These are phyloP conservation scores for Acleris literana DNA, from an alignment of 2,888 invertebrate genomes.

Conservation along the genomic window DNA sequence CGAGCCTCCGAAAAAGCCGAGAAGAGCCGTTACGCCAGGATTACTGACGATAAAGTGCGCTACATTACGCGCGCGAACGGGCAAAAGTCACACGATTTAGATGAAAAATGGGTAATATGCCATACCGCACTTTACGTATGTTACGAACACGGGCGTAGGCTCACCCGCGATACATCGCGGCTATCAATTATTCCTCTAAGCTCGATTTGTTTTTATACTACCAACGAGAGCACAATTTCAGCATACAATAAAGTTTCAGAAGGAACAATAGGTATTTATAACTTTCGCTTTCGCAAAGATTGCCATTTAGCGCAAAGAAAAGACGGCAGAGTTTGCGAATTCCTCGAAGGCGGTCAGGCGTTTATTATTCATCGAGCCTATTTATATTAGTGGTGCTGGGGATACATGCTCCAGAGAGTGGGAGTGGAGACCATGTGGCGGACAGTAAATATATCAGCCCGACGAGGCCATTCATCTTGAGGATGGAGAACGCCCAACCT, in stretches of 20 bases:
- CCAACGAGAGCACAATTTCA: constrained; percentile 16
- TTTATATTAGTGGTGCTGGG: constrained; percentile 56
- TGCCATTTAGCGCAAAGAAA: constrained; percentile 16
- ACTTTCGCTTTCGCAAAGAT: constrained; percentile 12
- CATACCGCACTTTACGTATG: constrained; percentile 56
- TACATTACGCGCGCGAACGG: constrained; percentile 64
- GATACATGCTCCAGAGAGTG: constrained; percentile 66
- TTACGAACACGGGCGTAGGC: constrained; percentile 40
- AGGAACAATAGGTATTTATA: constrained; percentile 11
- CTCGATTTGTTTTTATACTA: constrained; percentile 42
- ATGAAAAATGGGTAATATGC: constrained; percentile 68
- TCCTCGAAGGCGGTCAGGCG: constrained; percentile 46
- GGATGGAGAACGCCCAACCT: constrained; percentile 78
- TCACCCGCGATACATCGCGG: constrained; percentile 43
- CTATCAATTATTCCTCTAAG: constrained; percentile 49
- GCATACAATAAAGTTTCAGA: constrained; percentile 23
- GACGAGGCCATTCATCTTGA: constrained; percentile 79
- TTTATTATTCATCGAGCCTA: constrained; percentile 50
- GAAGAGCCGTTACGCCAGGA: constrained; percentile 53
- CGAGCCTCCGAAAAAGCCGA: constrained; percentile 41
- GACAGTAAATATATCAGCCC: constrained; percentile 78
- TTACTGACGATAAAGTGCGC: constrained; percentile 67
- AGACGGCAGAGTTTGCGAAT: constrained; percentile 39
- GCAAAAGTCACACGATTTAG: constrained; percentile 67
- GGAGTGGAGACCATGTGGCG: constrained; percentile 62